Evolutionary conservation across 2,113 vertebrate species (phyloP).

Genomic region (Thinocorus orbignyianus): DNA sequence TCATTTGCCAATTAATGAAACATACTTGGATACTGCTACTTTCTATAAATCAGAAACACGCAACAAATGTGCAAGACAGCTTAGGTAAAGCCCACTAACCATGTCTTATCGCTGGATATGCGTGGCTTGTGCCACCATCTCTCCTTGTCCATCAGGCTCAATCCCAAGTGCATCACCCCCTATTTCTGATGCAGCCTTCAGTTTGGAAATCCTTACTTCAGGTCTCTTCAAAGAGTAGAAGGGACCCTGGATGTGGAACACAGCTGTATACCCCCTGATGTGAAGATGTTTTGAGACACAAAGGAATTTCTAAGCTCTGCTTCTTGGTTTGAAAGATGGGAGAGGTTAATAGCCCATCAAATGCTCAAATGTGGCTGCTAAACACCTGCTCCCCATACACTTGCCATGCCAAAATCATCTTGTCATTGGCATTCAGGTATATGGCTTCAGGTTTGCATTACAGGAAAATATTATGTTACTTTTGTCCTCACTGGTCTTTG

Average conservation of each 20-base stretch:
- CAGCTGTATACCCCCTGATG: not conserved
- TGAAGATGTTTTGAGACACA: not conserved
- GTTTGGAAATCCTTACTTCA: not conserved
- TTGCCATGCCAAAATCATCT: not conserved
- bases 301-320: not conserved
- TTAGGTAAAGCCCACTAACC: not conserved
- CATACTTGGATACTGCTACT: not conserved
- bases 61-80: not conserved
- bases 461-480: not conserved
- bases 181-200: not conserved
- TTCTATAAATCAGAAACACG: not conserved
- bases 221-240: not conserved
- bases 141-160: not conserved
- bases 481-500: not conserved
- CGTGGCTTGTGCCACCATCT: not conserved
- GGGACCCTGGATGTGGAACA: not conserved
- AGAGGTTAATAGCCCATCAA: not conserved
- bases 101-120: not conserved
- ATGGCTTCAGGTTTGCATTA: not conserved
- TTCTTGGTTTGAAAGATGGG: not conserved
- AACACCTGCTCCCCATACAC: not conserved
- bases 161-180: rapidly evolving
- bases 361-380: not conserved
- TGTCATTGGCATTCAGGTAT: rapidly evolving
- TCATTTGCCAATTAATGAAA: not conserved